Percentiles rank a stretch among this genome's conserved stretches.
Conservation (phyloP, 2,888 invertebrate genomes). For the Dugesia japonica region DNA sequence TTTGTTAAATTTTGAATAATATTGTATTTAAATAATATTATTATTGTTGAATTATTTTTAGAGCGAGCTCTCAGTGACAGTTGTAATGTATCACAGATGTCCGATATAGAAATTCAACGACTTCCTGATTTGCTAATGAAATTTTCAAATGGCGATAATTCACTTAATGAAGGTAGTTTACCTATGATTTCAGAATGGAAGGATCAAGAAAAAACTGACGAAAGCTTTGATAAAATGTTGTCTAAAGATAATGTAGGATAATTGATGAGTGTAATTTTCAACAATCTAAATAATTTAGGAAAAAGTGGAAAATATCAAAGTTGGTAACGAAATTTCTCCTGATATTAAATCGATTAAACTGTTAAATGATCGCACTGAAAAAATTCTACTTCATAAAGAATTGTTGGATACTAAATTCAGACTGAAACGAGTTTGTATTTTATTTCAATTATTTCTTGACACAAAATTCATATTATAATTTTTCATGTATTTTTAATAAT, state of each 20-base stretch:
- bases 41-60: too few species aligned
- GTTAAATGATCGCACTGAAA: background rate
- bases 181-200: background rate
- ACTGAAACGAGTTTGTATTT: background rate
- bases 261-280: too few species aligned
- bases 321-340: background rate
- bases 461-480: too few species aligned
- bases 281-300: background rate
- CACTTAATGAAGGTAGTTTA: background rate
- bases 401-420: background rate
- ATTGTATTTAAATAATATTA: too few species aligned
- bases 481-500: too few species aligned
- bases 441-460: too few species aligned
- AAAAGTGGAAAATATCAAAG: background rate
- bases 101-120: background rate
- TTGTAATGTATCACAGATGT: background rate
- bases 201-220: background rate
- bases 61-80: background rate
- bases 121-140: background rate
- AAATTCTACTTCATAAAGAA: conserved; percentile 1
- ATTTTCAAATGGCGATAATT: background rate
- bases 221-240: background rate
- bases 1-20: too few species aligned
- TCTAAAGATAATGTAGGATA: background rate
- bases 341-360: background rate